phyloP scores from a whole-genome alignment of 1,140 invertebrate species.

The Monomorium pharaonis region DNA sequence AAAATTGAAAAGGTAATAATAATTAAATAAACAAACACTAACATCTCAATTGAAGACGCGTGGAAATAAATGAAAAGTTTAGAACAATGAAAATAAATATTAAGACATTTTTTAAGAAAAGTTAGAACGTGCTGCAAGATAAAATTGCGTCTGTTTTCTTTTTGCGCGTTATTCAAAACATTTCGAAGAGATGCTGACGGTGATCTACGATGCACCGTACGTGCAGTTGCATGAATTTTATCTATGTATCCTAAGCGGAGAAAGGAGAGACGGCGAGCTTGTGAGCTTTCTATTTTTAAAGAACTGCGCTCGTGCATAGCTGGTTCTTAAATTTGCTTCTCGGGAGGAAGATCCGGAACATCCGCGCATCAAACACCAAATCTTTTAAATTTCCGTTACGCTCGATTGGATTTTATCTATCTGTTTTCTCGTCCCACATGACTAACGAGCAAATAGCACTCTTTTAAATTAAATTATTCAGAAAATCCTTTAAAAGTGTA shows the following conservation, averaged over 20 bases:
- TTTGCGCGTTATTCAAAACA: slow-evolving; percentile 11
- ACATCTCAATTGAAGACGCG: background rate
- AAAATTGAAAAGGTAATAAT: background rate
- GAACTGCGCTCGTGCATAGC: slow-evolving; percentile 50
- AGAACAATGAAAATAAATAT: background rate
- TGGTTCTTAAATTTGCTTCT: slow-evolving; percentile 25
- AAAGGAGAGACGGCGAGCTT: background rate
- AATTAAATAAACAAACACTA: background rate
- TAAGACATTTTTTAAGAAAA: background rate
- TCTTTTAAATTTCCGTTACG: background rate
- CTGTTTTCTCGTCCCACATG: background rate
- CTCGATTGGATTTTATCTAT: background rate
- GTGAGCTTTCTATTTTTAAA: slow-evolving; percentile 68
- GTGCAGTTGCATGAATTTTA: slow-evolving; percentile 52
- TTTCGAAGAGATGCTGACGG: background rate
- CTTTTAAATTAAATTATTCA: no score
- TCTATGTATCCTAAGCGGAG: slow-evolving; percentile 44
- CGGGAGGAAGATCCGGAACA: background rate
- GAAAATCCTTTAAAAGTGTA: no score
- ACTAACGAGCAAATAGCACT: background rate
- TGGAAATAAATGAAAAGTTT: background rate
- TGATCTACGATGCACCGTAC: slow-evolving; percentile 20
- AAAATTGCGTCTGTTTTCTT: background rate
- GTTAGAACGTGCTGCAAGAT: background rate
- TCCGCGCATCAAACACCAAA: background rate